These are phyloP conservation scores for Huso huso DNA, from an alignment of 2,797 vertebrate species.

Conservation along the genomic window DNA sequence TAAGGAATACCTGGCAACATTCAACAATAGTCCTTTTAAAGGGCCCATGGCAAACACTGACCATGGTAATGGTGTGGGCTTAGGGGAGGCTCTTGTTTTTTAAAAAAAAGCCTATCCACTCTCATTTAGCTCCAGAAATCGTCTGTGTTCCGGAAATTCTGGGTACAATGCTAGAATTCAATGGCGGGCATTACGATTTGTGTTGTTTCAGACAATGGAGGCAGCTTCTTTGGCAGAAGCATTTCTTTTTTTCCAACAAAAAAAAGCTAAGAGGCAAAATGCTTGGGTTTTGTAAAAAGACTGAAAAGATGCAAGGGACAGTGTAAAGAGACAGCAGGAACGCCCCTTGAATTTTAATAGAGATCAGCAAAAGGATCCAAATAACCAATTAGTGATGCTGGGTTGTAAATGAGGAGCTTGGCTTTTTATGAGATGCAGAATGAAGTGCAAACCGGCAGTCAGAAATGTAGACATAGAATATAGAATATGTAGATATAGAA, in stretches of 20 bases:
- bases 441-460: not conserved
- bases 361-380: conserved; percentile 56
- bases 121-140: conserved; percentile 56
- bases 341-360: conserved; percentile 70
- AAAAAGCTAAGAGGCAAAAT: conserved; percentile 52
- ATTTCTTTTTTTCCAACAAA: conserved; percentile 33
- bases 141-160: conserved; percentile 74
- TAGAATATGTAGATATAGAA: not conserved
- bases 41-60: conserved; percentile 70
- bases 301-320: conserved; percentile 63
- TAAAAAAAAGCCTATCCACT: conserved; percentile 46
- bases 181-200: conserved; percentile 56
- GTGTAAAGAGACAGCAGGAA: conserved; percentile 56
- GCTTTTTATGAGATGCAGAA: conserved; percentile 10
- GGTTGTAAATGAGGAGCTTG: conserved; percentile 54
- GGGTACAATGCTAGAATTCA: conserved; percentile 63
- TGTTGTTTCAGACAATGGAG: conserved; percentile 55
- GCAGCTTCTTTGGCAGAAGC: conserved; percentile 39
- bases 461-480: not conserved
- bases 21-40: conserved; percentile 70
- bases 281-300: conserved; percentile 65
- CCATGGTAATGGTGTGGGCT: conserved; percentile 72
- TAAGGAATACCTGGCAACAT: conserved; percentile 72
- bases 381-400: conserved; percentile 73
- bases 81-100: conserved; percentile 54